These are phyloP conservation scores for Agonopterix heracliana DNA, from an alignment of 2,888 invertebrate species.

Conservation along the genomic window DNA sequence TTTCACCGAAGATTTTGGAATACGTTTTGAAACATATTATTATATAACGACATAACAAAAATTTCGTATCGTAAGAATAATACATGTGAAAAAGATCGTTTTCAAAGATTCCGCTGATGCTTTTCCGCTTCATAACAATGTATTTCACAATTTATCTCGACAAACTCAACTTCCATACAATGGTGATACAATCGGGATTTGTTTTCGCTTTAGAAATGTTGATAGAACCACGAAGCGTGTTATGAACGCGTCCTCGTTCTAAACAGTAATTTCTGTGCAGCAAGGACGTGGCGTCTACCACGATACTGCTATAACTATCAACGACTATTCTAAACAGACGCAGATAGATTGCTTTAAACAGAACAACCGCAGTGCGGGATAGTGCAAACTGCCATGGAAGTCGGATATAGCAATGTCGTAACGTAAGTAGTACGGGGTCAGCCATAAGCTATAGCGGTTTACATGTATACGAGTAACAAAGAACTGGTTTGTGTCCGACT, in stretches of 20 bases:
- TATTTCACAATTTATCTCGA: too few species aligned
- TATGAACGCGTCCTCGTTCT: conserved; percentile 36
- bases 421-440: conserved; percentile 29
- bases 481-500: conserved; percentile 44
- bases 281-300: conserved; percentile 27
- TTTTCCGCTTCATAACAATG: too few species aligned
- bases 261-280: conserved; percentile 35
- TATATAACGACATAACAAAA: too few species aligned
- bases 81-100: too few species aligned
- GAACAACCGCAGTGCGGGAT: conserved; percentile 19
- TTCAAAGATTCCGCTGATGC: too few species aligned
- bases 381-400: conserved; percentile 27
- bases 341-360: conserved; percentile 27
- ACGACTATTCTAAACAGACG: conserved; percentile 26
- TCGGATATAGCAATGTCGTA: conserved; percentile 17
- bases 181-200: conserved; percentile 34
- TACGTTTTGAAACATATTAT: too few species aligned
- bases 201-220: conserved; percentile 31
- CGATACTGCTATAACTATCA: conserved; percentile 24
- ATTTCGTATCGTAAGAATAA: neutral
- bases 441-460: conserved; percentile 15
- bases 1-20: too few species aligned
- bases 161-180: too few species aligned
- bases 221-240: conserved; percentile 16
- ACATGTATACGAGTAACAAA: conserved; percentile 31